phyloP scores from a whole-genome alignment of 2,888 invertebrate species.

The Siphlonurus alternatus region DNA sequence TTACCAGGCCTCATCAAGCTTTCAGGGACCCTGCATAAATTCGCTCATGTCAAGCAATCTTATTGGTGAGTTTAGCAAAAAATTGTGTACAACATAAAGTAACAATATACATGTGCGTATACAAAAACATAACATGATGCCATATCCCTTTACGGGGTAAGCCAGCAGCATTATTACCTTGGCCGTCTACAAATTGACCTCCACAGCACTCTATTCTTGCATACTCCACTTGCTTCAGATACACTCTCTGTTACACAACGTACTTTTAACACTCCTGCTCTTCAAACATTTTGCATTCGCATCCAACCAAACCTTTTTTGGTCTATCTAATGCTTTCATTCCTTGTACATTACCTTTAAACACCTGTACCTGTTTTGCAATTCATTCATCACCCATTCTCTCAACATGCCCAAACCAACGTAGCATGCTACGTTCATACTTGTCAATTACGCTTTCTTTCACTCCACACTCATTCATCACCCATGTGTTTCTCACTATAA shows the following conservation, averaged over 20 bases:
- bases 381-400: neutral
- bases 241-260: neutral
- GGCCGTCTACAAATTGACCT: neutral
- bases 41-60: no score
- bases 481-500: neutral
- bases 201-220: neutral
- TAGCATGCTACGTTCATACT: neutral
- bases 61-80: no score
- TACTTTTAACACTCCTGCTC: neutral
- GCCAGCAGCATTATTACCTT: neutral
- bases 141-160: neutral
- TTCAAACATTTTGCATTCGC: neutral
- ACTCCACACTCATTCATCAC: neutral
- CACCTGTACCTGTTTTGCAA: neutral
- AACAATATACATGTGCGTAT: neutral
- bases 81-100: no score
- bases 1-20: no score
- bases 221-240: neutral
- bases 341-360: neutral
- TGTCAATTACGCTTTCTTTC: neutral
- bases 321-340: neutral
- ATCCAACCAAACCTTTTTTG: neutral
- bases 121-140: neutral
- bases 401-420: neutral
- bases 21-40: no score